Percentiles rank a stretch among this genome's conserved stretches.
Evolutionary conservation across 1,140 invertebrate genomes (phyloP).

Genomic region (Aphelinus certus): DNA sequence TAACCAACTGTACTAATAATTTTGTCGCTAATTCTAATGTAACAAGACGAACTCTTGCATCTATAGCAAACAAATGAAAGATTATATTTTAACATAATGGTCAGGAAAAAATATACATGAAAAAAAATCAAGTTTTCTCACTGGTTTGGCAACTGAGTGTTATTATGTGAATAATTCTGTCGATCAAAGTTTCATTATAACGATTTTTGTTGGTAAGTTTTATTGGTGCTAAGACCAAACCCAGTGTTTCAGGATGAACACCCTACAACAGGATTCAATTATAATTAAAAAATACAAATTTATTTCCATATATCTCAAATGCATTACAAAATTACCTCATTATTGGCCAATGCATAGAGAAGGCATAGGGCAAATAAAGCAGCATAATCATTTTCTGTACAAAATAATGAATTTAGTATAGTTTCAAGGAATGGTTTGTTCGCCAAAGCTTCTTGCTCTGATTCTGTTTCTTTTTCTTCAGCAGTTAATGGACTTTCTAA

Average conservation of each 20-base stretch:
- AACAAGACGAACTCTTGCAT: slow-evolving; percentile 86
- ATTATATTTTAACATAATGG: background rate
- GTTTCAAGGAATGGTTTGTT: slow-evolving; percentile 89
- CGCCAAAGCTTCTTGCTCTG: slow-evolving; percentile 63
- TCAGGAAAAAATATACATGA: no score
- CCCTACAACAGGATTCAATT: slow-evolving; percentile 64
- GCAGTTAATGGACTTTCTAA: slow-evolving; percentile 58
- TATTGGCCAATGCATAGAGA: slow-evolving; percentile 92
- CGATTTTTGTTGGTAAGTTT: slow-evolving; percentile 63
- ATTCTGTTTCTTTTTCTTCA: slow-evolving; percentile 45
- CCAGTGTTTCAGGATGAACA: slow-evolving; percentile 77
- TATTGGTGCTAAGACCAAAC: slow-evolving; percentile 70
- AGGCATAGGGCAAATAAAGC: slow-evolving; percentile 92
- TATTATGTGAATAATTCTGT: slow-evolving; percentile 83
- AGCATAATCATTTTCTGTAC: slow-evolving; percentile 93
- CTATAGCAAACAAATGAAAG: slow-evolving; percentile 56
- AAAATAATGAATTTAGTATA: slow-evolving; percentile 84
- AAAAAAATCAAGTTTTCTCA: slow-evolving; percentile 57
- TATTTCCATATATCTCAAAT: slow-evolving; percentile 29
- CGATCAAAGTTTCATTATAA: slow-evolving; percentile 81
- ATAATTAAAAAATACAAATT: no score
- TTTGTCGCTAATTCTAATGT: slow-evolving; percentile 90
- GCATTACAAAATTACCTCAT: slow-evolving; percentile 78
- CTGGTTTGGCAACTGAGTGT: slow-evolving; percentile 83
- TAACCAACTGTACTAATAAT: slow-evolving; percentile 74